Evolutionary conservation across 2,113 vertebrate species (phyloP), one percentile per base, ranked within the genome.

Genomic region (Pogonocichla stellata): DNA sequence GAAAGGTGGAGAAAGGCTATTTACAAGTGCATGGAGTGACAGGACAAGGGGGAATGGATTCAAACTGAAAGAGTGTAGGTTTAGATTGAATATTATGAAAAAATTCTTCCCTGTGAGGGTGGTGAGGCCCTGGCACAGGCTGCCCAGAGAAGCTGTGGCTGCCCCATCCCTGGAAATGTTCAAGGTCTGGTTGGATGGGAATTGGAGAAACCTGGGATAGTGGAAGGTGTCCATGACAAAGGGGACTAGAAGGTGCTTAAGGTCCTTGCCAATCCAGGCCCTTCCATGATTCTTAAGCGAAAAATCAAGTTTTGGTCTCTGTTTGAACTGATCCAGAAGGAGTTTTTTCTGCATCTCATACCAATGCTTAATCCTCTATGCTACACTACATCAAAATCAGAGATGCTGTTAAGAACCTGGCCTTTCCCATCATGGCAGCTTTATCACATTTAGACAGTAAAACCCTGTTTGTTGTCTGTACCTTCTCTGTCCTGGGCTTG

Each of bases 191-290:
- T 5, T 38, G 24, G n/a, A 40, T 11, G 19, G 33, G 14, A 2
- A 19, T 74, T 9, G 9, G 45, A 53, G 16, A 7, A 45, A 14
- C 14, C 16, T 47, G 13, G 5, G 0, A 0, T 5, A 11, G 16
- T 25, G 16, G 38, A 74, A 66, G 7, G 2, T 20, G 8, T 18
- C 19, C 19, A 22, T 1, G 4, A 2, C 69, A 67, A 33, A 1
- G 6, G 6, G 15, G 45, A 14, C 7, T 24, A 18, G n/a, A 51
- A 0, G 2, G 31, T 9, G 1, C 23, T 40, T 18, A 34, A 40
- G 1, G 8, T 34, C 24, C 14, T 18, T 53, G 40, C 31, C 20
- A 47, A 8, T n/a, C n/a, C 19, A 67, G n/a, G 9, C 19, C 8
- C 22, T 54, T 25, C 9, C 1, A 0, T 40, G 11, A 40, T 40